Evolutionary conservation across 2,797 vertebrate genomes (phyloP).

Genomic region (Rallus crepitans): DNA sequence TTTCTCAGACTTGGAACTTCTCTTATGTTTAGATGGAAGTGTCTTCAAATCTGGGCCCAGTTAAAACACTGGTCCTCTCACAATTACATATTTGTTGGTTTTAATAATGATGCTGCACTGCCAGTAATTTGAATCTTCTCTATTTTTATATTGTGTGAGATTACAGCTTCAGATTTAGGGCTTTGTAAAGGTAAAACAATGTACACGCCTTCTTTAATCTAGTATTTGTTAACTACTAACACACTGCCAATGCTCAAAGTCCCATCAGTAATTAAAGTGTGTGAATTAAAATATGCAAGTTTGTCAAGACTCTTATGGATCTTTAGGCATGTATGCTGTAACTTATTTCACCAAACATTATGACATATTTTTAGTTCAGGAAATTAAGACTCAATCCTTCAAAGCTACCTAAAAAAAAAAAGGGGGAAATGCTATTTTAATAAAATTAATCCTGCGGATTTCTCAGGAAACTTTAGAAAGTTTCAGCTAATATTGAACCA

Average conservation of each 20-base stretch:
- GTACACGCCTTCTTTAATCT: neutral
- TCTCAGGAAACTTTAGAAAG: neutral
- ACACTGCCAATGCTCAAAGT: neutral
- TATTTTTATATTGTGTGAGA: neutral
- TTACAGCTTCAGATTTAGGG: neutral
- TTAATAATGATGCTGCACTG: neutral
- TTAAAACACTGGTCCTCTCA: neutral
- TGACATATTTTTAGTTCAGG: neutral
- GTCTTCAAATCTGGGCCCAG: neutral
- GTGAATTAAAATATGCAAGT: neutral
- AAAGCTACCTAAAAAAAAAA: neutral
- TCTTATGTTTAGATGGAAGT: neutral
- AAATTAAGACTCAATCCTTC: neutral
- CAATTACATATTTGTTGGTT: rapidly evolving
- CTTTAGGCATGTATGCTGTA: neutral
- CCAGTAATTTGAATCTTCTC: neutral
- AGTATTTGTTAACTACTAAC: neutral
- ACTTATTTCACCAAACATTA: neutral
- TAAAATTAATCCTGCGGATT: neutral
- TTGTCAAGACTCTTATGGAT: neutral
- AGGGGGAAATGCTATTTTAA: neutral
- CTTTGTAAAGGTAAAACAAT: neutral
- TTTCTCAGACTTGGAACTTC: neutral
- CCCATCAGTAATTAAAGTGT: neutral
- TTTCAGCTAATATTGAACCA: neutral